Evolutionary conservation across 1,140 invertebrate species (phyloP), one percentile per base, ranked within the genome.

Genomic region (Drosophila aff.): DNA sequence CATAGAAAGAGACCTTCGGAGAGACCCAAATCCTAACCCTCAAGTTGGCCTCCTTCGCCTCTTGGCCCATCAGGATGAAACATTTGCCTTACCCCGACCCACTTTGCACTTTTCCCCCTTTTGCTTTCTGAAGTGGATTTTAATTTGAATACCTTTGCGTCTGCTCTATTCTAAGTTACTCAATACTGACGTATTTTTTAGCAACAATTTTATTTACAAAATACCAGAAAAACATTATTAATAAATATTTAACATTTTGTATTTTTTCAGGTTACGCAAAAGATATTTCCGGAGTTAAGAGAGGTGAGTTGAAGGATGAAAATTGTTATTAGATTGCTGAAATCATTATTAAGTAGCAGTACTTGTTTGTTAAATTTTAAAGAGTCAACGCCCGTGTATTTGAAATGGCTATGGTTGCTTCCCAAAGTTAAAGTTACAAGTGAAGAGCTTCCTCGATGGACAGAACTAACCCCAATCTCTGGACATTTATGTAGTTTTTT

Each of bases 201-300:
- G 71, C 26, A 53, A 47, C 15, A 61, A 67, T 66, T 67, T 67
- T 67, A 64, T 74, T 80, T 67, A 57, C 46, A 53, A 86, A 79
- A 85, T 81, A 60, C 43, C 57, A 59, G 21, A 55, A 43, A 72
- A 63, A 53, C 53, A 36, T 40, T 65, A 73, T 87, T 80, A 76
- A 79, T 50, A 72, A 69, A 68, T 63, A 41, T 60, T 59, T 2
- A 49, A 38, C 6, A 49, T 74, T 55, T 72, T 69, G 46, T 15
- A 57, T 67, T 0, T 26, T 80, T 92, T 16, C 81, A 92, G 91
- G 91, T 72, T 92, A 92, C 91, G 91, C 91, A 92, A 92, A 92
- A 92, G 91, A 92, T 68, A 92, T 92, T 87, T 92, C 87, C 61
- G 85, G 91, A 92, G 91, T 91, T 92, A 92, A 92, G 82, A 91